Conservation (phyloP, 2,888 invertebrate genomes). For the Nymphalis c-album region DNA sequence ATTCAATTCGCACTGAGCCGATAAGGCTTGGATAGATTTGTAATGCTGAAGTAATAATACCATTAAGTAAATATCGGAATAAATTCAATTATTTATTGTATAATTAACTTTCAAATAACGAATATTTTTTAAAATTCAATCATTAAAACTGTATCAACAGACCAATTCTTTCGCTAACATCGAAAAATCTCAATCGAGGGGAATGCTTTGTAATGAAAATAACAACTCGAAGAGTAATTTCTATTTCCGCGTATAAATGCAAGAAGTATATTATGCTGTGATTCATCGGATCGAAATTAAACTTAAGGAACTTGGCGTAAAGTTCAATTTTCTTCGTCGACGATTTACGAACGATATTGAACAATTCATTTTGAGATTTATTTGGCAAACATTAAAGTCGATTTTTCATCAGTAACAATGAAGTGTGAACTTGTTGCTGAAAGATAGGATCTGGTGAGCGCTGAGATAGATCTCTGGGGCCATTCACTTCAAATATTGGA, state of each 20-base stretch:
- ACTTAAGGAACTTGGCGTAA: slow-evolving; percentile 29
- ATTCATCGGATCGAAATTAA: slow-evolving; percentile 27
- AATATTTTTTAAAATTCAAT: slow-evolving; percentile 20
- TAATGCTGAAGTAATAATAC: too few species aligned
- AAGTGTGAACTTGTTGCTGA: slow-evolving; percentile 36
- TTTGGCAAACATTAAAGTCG: slow-evolving; percentile 24
- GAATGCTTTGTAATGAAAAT: slow-evolving; percentile 41
- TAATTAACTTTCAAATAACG: background rate
- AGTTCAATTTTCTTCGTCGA: slow-evolving; percentile 36
- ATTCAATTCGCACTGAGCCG: too few species aligned
- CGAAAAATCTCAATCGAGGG: slow-evolving; percentile 36
- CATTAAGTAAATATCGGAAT: too few species aligned
- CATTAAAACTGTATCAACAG: slow-evolving; percentile 29
- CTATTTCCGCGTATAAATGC: slow-evolving; percentile 41
- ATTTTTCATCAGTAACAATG: slow-evolving; percentile 18
- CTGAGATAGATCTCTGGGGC: slow-evolving; percentile 21
- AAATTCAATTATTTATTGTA: background rate
- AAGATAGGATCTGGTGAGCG: slow-evolving; percentile 24
- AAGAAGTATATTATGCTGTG: slow-evolving; percentile 34
- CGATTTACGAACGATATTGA: slow-evolving; percentile 9
- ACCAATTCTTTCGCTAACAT: slow-evolving; percentile 33
- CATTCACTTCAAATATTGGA: slow-evolving; percentile 7
- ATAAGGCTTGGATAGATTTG: too few species aligned
- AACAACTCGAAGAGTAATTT: slow-evolving; percentile 42
- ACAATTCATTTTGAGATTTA: slow-evolving; percentile 30